A percentile compares a stretch with the other conserved stretches of the same genome.
phyloP scores from a whole-genome alignment of 2,888 invertebrate species.

The Caenorhabditis uteleia region DNA sequence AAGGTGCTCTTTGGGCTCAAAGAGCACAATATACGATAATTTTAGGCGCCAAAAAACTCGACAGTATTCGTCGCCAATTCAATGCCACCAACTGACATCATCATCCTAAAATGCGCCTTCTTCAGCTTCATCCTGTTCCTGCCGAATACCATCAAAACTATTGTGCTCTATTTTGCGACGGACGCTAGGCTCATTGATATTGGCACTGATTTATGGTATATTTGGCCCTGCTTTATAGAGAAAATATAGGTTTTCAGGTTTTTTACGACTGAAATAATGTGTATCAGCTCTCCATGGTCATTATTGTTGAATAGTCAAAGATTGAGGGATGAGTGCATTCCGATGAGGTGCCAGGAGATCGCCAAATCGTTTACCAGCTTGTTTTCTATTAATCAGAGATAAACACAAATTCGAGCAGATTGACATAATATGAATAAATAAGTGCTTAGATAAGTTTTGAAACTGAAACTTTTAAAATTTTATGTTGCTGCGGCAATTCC shows the following conservation, averaged over 20 bases:
- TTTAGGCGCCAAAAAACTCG: too few relatives aligned
- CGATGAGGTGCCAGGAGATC: too few relatives aligned
- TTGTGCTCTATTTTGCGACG: conserved; percentile 6
- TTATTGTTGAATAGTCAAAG: conserved; percentile 8
- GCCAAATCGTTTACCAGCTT: too few relatives aligned
- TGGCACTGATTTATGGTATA: conserved; percentile 17
- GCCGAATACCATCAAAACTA: conserved; percentile 20
- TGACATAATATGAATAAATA: too few relatives aligned
- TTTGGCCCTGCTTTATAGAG: too few relatives aligned
- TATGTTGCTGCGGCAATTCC: too few relatives aligned
- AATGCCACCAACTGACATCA: conserved; percentile 1
- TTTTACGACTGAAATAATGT: conserved; percentile 30
- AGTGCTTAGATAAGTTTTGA: too few relatives aligned
- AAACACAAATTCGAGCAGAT: too few relatives aligned
- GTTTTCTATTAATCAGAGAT: too few relatives aligned
- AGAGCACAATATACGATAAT: background rate
- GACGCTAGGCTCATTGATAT: background rate
- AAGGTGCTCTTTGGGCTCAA: background rate
- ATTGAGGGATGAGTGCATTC: conserved; percentile 10
- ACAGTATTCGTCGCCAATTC: too few relatives aligned
- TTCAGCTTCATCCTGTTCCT: conserved; percentile 20
- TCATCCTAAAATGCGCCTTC: conserved; percentile 27
- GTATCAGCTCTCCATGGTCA: conserved; percentile 26
- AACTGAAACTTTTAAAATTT: too few relatives aligned
- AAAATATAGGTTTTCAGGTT: background rate